Base-by-base conservation (phyloP, 2,797 vertebrate genomes). In the Coilia nasus region DNA sequence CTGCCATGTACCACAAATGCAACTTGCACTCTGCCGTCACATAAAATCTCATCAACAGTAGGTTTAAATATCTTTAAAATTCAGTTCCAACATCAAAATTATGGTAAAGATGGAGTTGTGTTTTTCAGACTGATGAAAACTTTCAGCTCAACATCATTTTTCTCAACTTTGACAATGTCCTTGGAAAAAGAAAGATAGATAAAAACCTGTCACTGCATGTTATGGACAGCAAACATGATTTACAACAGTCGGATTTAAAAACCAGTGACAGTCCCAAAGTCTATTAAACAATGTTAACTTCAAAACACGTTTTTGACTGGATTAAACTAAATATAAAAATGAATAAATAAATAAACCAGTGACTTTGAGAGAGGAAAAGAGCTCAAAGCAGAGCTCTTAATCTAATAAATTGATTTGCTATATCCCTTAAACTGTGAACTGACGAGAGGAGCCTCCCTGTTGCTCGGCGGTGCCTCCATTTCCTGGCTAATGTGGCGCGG, bases 381-480 rank as follows among this genome's bases (percentile, higher is more conserved):
- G 93, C 94, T 94, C 94, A 95, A 95, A 95, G 94, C 92, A 91
- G 90, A 89, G 93, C 89, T 91, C 91, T 88, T 96, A 96, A 96
- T 96, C 95, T 96, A 95, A 96, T 96, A 95, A 96, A 96, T 95
- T 95, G 95, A 96, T 96, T 96, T 95, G 93, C 92, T 92, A 92
- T 93, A 93, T 95, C 94, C 94, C 92, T 92, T 93, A 94, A 94
- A 95, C 92, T 95, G 94, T 95, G 94, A 95, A 94, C 92, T 93
- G 94, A 95, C 93, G 93, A 94, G 94, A 92, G 93, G 87, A 87
- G 93, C 90, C 92, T 89, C 90, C 91, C 81, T 92, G 91, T 93
- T 87, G 91, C 91, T 93, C 91, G 89, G 92, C 92, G 91, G 91
- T 85, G 83, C 85, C 91, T 88, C 91, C 87, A 71, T 80, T 84